Evolutionary conservation across 2,888 invertebrate species (phyloP).

Genomic region (Geotrupes spiniger): DNA sequence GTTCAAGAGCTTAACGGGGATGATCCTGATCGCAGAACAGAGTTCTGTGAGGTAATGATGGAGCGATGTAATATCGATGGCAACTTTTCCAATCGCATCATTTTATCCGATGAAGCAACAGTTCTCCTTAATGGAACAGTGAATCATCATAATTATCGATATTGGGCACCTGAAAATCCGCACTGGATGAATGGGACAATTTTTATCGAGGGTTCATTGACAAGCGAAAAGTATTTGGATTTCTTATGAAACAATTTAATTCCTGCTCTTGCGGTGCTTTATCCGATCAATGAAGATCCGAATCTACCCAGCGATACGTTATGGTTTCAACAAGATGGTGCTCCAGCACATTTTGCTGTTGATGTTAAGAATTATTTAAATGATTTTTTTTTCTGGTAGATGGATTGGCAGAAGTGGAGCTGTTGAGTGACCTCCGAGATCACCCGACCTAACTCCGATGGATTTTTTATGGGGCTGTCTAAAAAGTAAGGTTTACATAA

Average conservation of each 20-base stretch:
- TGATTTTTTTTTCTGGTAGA: constrained; percentile 13
- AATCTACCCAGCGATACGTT: too few relatives aligned
- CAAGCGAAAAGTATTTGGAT: constrained; percentile 2
- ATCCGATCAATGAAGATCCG: too few relatives aligned
- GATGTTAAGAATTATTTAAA: constrained; percentile 18
- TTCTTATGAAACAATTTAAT: neutral
- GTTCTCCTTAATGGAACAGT: constrained; percentile 5
- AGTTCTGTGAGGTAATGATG: constrained; percentile 8
- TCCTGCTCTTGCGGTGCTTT: neutral
- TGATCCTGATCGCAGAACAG: constrained; percentile 8
- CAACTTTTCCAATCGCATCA: neutral
- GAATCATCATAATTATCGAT: constrained; percentile 8
- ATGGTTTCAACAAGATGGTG: constrained; percentile 24
- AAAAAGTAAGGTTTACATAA: neutral
- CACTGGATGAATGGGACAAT: constrained; percentile 1
- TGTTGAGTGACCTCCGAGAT: constrained; percentile 23
- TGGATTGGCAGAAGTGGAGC: constrained; percentile 24
- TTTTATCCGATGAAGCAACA: constrained; percentile 13
- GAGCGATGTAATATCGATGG: neutral
- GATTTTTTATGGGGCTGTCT: constrained; percentile 14
- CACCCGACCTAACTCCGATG: constrained; percentile 19
- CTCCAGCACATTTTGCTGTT: constrained; percentile 18
- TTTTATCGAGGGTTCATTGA: constrained; percentile 9
- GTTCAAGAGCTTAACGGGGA: constrained; percentile 8
- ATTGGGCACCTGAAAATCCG: constrained; percentile 13